These are phyloP conservation scores for Meloe dianella DNA, from an alignment of 2,888 invertebrate species.

Conservation along the genomic window DNA sequence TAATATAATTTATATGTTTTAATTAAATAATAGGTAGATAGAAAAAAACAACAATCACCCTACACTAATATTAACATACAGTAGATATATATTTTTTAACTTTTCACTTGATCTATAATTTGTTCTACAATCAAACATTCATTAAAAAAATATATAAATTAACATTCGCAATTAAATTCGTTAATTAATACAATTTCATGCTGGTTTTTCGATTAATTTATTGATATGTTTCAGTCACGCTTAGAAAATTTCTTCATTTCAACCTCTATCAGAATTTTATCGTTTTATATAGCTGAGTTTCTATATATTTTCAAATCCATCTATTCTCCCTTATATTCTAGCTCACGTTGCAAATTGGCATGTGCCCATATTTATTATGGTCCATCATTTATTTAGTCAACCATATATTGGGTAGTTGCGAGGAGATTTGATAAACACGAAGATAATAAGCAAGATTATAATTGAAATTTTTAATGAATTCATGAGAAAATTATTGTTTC, in stretches of 20 bases:
- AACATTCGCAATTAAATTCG: too few relatives aligned
- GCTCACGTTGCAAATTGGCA: not conserved
- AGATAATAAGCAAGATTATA: not conserved
- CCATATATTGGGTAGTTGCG: not conserved
- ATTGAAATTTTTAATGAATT: slow-evolving; percentile 10
- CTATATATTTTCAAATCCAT: not conserved
- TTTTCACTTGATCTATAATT: not conserved
- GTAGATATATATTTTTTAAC: not conserved
- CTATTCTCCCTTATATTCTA: not conserved
- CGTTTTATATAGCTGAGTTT: too few relatives aligned
- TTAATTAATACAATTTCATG: too few relatives aligned
- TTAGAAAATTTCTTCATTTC: not conserved
- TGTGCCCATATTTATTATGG: slow-evolving; percentile 8
- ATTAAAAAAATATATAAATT: not conserved
- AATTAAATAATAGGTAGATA: not conserved
- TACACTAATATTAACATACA: not conserved
- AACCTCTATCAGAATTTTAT: too few relatives aligned
- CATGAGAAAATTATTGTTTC: slow-evolving; percentile 9
- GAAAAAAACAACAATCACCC: not conserved
- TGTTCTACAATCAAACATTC: not conserved
- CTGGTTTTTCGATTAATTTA: not conserved
- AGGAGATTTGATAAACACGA: not conserved
- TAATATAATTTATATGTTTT: slow-evolving; percentile 1
- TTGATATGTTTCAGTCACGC: slow-evolving; percentile 5
- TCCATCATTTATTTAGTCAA: not conserved